Evolutionary conservation across 2,888 invertebrate species (phyloP).

Genomic region (Drosophila sordidula): DNA sequence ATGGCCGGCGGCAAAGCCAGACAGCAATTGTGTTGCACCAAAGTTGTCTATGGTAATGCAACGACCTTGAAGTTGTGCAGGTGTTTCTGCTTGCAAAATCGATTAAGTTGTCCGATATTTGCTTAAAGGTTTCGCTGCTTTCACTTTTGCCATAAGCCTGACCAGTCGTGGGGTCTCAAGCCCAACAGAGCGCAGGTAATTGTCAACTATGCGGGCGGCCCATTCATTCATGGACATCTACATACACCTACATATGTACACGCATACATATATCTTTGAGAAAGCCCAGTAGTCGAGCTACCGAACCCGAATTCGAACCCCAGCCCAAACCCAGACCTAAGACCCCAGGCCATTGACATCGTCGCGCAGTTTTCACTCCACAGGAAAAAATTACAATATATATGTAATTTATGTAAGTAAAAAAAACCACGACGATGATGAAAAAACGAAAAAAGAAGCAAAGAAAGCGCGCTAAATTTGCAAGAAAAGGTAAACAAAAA

Average conservation of each 20-base stretch:
- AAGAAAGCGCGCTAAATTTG: constrained; percentile 73
- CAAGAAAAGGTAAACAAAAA: constrained; percentile 57
- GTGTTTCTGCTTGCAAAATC: constrained; percentile 38
- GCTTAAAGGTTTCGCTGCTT: constrained; percentile 51
- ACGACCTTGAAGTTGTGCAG: constrained; percentile 67
- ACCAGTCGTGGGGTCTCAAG: not conserved
- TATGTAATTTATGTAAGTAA: constrained; percentile 11
- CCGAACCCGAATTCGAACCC: constrained; percentile 6
- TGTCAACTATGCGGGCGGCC: constrained; percentile 43
- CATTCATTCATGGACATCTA: constrained; percentile 43
- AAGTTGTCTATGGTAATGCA: constrained; percentile 51
- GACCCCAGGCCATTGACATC: constrained; percentile 55
- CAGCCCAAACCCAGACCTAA: constrained; percentile 8
- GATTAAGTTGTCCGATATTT: constrained; percentile 39
- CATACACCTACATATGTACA: not conserved
- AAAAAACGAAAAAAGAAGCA: constrained; percentile 22
- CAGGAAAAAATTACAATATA: constrained; percentile 16
- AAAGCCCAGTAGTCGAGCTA: constrained; percentile 46
- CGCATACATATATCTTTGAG: constrained; percentile 7
- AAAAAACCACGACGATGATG: constrained; percentile 9
- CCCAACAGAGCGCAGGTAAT: constrained; percentile 2
- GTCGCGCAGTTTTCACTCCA: constrained; percentile 60
- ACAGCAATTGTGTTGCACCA: constrained; percentile 10
- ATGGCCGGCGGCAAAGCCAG: constrained; percentile 3
- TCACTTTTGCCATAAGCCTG: constrained; percentile 43